Evolutionary conservation across 2,797 vertebrate species (phyloP), one percentile per base, ranked within the genome.

Genomic region (Rhynchonycteris naso): DNA sequence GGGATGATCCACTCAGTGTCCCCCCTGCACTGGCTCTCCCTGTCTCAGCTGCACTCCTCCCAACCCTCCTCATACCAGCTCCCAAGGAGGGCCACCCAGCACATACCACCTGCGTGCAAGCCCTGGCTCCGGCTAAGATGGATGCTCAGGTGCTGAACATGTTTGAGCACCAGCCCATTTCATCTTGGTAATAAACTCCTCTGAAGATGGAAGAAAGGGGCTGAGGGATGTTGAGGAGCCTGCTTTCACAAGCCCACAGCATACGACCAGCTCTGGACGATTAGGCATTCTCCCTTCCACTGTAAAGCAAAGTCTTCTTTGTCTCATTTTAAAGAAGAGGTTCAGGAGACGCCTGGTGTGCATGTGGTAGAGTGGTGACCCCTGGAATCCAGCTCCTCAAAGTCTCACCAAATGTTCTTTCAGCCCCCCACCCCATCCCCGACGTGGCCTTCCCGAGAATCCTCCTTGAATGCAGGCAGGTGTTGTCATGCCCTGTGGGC

Each of bases 361-460:
- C 71, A 8, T 0, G 0, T 0, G 72, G 68, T 35, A 59, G 15
- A 15, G 33, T 0, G 1, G 24, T 3, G 2, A 43, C 5, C 3
- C 35, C 69, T 22, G 68, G 69, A 54, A 24, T 5, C 69, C 30
- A 47, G 52, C 71, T 24, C 30, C 58, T 52, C 3, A 26, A 15
- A 10, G 2, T 12, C 61, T 30, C 19, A 14, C 10, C 18, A 1
- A 26, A 11, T 1, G 50, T 10, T 50, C 52, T 22, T 33, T 66
- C 30, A 28, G 35, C 12, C 3, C 21, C 1, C 2, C 43, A 43
- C 43, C 43, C 43, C 43, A 43, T 7, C 43, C n/a, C 65, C 9
- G 4, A 47, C 0, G 4, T 11, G 26, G 50, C 24, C 66, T 72
- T n/a, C n/a, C 12, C 22, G 2, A 30, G 58, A 43, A 54, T 4